Percentiles rank a stretch among this genome's conserved stretches.
Evolutionary conservation across 2,113 vertebrate genomes (phyloP).

Genomic region (Mustela nigripes): DNA sequence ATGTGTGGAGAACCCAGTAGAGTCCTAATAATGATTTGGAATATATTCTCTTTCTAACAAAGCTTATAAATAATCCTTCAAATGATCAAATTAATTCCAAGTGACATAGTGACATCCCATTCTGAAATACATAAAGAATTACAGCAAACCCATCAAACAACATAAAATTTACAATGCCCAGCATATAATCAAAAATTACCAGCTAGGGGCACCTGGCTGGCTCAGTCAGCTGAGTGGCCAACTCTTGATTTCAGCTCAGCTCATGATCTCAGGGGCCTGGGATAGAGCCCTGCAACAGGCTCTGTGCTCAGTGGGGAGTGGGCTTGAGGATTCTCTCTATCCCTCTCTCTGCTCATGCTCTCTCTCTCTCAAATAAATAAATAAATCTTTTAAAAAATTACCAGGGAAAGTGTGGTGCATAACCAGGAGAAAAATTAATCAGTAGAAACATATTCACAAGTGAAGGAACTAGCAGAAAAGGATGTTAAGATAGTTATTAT

Average conservation of each 20-base stretch:
- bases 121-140: not conserved
- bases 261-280: not conserved
- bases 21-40: not conserved
- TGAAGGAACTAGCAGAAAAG: not conserved
- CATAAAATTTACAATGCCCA: not conserved
- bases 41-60: not conserved
- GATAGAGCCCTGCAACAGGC: not conserved
- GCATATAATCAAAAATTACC: not conserved
- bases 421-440: not conserved
- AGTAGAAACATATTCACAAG: not conserved
- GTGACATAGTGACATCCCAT: too few relatives aligned
- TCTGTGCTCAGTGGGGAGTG: not conserved
- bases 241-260: not conserved
- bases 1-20: not conserved
- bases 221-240: too few relatives aligned
- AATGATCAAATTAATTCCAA: not conserved
- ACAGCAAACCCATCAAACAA: not conserved
- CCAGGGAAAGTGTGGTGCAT: not conserved
- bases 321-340: too few relatives aligned
- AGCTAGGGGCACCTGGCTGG: too few relatives aligned
- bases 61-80: not conserved
- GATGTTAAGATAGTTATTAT: not conserved
- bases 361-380: too few relatives aligned
- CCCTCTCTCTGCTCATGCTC: too few relatives aligned
- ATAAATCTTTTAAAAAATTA: too few relatives aligned